These are phyloP conservation scores for Sapajus apella DNA, from an alignment of 2,113 vertebrate species.

Conservation along the genomic window DNA sequence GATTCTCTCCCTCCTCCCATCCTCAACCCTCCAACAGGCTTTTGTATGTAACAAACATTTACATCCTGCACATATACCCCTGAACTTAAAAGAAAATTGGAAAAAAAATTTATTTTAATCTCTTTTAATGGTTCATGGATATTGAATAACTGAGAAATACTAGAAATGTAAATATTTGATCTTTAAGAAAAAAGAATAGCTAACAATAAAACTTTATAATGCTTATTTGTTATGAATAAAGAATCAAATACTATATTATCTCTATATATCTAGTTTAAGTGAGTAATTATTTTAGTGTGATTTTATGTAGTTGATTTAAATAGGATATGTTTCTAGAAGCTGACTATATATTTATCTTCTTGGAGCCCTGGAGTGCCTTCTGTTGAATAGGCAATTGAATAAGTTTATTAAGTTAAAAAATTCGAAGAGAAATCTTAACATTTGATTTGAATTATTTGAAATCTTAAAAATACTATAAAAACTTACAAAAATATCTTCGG, in stretches of 20 bases:
- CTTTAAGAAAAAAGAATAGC: not conserved
- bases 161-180: not conserved
- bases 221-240: not conserved
- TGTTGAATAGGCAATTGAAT: not conserved
- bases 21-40: too few relatives aligned
- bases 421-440: not conserved
- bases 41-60: too few relatives aligned
- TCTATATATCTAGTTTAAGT: not conserved
- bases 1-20: too few relatives aligned
- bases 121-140: not conserved
- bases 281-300: not conserved
- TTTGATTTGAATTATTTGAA: not conserved
- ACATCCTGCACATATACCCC: too few relatives aligned
- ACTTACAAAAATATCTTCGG: not conserved
- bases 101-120: not conserved
- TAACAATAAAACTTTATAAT: not conserved
- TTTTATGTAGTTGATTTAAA: not conserved
- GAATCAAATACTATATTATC: not conserved
- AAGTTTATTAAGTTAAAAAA: not conserved
- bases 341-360: not conserved
- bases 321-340: not conserved
- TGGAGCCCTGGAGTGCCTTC: not conserved
- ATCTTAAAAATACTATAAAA: not conserved
- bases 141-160: not conserved
- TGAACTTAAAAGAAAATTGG: too few relatives aligned